Percentiles rank a stretch among this genome's conserved stretches.
Evolutionary conservation across 1,140 invertebrate species (phyloP).

Genomic region (Heliconius eleuchia): DNA sequence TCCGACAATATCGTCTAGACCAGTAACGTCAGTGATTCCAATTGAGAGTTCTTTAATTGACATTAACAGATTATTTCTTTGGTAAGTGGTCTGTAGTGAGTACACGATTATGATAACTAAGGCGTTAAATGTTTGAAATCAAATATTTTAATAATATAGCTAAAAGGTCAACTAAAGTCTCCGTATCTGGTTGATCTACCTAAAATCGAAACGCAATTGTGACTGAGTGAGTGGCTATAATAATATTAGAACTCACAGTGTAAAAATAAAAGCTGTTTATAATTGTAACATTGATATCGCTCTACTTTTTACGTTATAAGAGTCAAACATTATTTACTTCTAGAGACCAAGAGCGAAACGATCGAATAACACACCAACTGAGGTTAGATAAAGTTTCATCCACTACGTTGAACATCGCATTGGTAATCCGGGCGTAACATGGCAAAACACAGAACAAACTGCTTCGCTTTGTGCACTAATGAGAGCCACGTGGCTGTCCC

Average conservation of each 20-base stretch:
- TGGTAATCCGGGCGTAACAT: constrained; percentile 72
- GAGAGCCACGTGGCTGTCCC: constrained; percentile 78
- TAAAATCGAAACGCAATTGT: too few species aligned
- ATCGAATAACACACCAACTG: constrained; percentile 23
- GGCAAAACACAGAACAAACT: constrained; percentile 78
- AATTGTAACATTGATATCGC: background rate
- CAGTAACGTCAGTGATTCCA: constrained; percentile 30
- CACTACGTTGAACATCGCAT: constrained; percentile 67
- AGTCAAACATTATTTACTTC: too few species aligned
- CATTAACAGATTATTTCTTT: constrained; percentile 15
- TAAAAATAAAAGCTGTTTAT: background rate
- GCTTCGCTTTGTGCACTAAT: constrained; percentile 77
- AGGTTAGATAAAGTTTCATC: constrained; percentile 63
- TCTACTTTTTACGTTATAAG: background rate
- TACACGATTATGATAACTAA: background rate
- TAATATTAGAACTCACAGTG: too few species aligned
- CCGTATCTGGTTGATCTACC: too few species aligned
- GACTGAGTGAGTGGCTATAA: too few species aligned
- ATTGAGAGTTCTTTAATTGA: constrained; percentile 39
- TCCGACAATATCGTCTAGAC: constrained; percentile 49
- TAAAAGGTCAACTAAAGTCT: too few species aligned
- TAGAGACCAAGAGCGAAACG: constrained; percentile 14
- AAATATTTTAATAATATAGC: too few species aligned
- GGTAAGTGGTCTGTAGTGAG: background rate
- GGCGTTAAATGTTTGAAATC: too few species aligned